Evolutionary conservation across 2,113 vertebrate genomes (phyloP), one percentile per base, ranked within the genome.

Genomic region (Nicator chloris): DNA sequence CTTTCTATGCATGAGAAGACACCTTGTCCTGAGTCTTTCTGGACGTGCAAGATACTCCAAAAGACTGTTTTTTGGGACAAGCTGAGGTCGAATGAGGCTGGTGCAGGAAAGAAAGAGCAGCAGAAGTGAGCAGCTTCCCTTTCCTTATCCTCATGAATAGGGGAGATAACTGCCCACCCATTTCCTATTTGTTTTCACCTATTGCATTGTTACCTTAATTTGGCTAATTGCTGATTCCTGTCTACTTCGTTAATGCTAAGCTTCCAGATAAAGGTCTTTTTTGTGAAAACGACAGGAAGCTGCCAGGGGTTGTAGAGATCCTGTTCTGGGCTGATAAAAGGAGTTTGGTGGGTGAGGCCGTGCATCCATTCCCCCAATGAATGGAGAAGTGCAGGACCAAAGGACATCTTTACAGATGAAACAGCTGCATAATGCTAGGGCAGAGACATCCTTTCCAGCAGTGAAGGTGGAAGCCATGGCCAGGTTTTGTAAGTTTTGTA

Each of bases 81-180:
- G 47, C 3, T 4, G 4, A 70, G n/a, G 11, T 40, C 3, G 0
- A 59, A 21, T 1, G 10, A 71, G 14, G 35, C 30, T 59, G 23
- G 26, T 63, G 9, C 13, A 20, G n/a, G 40, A 33, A 35, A 47
- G 14, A n/a, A 31, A 8, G 15, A 51, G 22, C 10, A 84, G 18
- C 30, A 80, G 76, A 50, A 83, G 31, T 27, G 11, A 42, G 28
- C 9, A 28, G 15, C 24, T 90, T 82, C 22, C 13, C 20, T 35
- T 61, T 77, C 23, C 18, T 80, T 47, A 69, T 13, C 40, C 27
- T 35, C 13, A 5, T 33, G 37, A 76, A 31, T 2, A 61, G 23
- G 12, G 53, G 6, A 56, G 35, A 15, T 68, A 59, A 49, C 65
- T 93, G 13, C 17, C 5, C 56, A 35, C 27, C 2, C 20, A 1